A percentile compares a stretch with the other conserved stretches of the same genome.
Evolutionary conservation across 2,797 vertebrate genomes (phyloP).

Genomic region (Coluber constrictor): DNA sequence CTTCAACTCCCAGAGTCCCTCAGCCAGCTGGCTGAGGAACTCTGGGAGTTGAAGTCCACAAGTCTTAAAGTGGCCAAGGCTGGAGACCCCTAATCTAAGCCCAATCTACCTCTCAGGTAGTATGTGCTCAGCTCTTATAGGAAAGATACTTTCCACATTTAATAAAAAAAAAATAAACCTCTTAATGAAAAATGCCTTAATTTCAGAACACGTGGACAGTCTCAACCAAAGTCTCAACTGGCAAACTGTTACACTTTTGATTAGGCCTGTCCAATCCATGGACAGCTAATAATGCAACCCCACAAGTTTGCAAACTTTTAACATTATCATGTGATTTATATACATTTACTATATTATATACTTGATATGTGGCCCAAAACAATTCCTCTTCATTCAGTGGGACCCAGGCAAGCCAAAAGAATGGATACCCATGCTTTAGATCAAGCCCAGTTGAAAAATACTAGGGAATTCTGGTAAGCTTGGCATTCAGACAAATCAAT

Average conservation of each 20-base stretch:
- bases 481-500: not conserved
- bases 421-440: not conserved
- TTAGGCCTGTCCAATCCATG: not conserved
- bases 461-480: not conserved
- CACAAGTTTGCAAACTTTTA: not conserved
- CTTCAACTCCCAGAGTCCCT: too few relatives aligned
- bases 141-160: not conserved
- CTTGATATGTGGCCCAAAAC: not conserved
- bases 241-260: not conserved
- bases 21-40: too few relatives aligned
- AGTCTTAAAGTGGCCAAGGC: too few relatives aligned
- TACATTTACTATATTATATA: not conserved
- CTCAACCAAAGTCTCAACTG: not conserved
- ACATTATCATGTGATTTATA: not conserved
- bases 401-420: not conserved
- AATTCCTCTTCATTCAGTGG: not conserved
- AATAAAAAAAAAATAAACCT: not conserved
- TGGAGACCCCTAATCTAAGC: not conserved
- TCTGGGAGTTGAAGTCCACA: too few relatives aligned
- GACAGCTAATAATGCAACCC: not conserved
- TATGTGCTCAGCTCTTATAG: not conserved
- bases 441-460: not conserved
- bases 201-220: not conserved
- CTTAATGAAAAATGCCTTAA: not conserved
- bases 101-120: not conserved